These are phyloP conservation scores for Scomber scombrus DNA, from an alignment of 2,113 vertebrate species.

Conservation along the genomic window DNA sequence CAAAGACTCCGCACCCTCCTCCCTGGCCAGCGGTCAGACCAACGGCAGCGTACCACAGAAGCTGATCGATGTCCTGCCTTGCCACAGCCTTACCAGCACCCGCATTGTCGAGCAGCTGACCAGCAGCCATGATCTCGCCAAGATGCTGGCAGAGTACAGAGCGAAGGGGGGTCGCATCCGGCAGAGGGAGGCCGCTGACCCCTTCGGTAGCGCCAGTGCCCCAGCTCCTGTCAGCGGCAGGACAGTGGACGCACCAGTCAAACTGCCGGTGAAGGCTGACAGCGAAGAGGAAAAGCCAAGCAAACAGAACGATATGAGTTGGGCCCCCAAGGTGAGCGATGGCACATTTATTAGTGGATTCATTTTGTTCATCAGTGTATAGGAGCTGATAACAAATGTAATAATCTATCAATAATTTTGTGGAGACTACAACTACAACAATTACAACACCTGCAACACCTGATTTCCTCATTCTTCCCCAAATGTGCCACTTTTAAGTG, in stretches of 20 bases:
- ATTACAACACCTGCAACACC: no score
- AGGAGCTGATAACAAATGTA: no score
- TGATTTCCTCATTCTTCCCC: no score
- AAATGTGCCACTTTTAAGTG: no score
- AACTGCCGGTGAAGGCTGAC: constrained; percentile 84
- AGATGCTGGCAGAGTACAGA: constrained; percentile 95
- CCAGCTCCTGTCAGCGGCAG: constrained; percentile 47
- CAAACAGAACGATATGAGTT: constrained; percentile 86
- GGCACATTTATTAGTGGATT: no score
- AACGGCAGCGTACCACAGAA: constrained; percentile 85
- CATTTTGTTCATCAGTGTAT: no score
- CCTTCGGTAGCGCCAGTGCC: constrained; percentile 76
- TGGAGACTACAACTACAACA: no score
- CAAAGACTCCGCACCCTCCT: constrained; percentile 88
- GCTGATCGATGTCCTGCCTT: constrained; percentile 88
- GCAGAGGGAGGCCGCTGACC: constrained; percentile 87
- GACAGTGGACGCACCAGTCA: constrained; percentile 65
- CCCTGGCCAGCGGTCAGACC: constrained; percentile 76
- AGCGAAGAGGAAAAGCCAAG: constrained; percentile 89
- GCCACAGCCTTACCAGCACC: constrained; percentile 90
- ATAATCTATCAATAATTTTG: no score
- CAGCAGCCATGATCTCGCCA: constrained; percentile 88
- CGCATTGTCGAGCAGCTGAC: constrained; percentile 91
- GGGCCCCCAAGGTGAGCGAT: constrained; percentile 90
- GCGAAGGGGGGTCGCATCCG: constrained; percentile 94